Percentiles rank a stretch among this genome's conserved stretches.
Conservation (phyloP, 64 coral and sea anemone species). For the Montipora capricornis region DNA sequence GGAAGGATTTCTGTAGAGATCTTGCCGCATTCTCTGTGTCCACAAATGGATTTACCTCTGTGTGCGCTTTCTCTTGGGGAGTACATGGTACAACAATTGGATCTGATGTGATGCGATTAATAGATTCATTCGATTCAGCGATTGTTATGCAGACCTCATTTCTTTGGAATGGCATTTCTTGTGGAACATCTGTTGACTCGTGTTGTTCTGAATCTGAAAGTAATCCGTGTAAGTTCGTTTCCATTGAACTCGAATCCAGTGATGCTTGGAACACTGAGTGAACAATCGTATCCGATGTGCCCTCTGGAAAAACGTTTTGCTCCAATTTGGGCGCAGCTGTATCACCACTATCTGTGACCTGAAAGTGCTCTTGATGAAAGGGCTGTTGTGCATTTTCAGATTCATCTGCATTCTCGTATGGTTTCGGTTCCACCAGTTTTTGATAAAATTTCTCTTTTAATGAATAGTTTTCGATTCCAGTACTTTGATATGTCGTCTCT, state of each 20-base stretch:
- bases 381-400: neutral
- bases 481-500: neutral
- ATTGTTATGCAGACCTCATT: neutral
- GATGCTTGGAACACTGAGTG: neutral
- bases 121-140: neutral
- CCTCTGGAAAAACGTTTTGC: neutral
- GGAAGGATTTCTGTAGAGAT: neutral
- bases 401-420: neutral
- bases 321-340: neutral
- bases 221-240: neutral
- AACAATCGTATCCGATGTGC: neutral
- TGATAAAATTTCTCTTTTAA: neutral
- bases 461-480: neutral
- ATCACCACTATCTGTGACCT: neutral
- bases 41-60: neutral
- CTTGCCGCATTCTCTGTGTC: neutral
- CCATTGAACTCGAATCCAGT: neutral
- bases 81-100: neutral
- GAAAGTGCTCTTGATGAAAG: neutral
- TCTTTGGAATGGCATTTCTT: neutral
- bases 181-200: neutral
- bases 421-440: neutral
- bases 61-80: neutral
- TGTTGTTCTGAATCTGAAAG: neutral
- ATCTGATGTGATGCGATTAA: slow-evolving; percentile 9